Percentiles rank a stretch among this genome's conserved stretches.
Evolutionary conservation across 2,113 vertebrate genomes (phyloP).

Genomic region (Oenanthe oenanthe): DNA sequence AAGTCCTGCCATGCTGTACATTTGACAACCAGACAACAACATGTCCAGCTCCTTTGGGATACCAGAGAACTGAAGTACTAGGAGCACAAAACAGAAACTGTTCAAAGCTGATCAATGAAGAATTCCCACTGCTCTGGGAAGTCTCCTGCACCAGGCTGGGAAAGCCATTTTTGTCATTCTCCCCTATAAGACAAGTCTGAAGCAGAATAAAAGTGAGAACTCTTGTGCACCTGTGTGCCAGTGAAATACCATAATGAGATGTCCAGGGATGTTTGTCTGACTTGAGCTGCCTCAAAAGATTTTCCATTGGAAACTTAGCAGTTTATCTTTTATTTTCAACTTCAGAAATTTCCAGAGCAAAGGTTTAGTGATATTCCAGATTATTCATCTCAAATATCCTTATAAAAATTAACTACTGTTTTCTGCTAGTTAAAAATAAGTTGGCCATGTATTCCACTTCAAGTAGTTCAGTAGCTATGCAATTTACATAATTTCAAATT

Average conservation of each 20-base stretch:
- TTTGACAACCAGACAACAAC: not conserved
- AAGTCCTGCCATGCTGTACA: not conserved
- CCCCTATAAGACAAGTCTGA: not conserved
- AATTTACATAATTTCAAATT: conserved; percentile 59
- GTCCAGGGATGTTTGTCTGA: not conserved
- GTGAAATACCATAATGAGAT: fast-evolving
- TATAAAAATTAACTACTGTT: not conserved
- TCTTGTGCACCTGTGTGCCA: fast-evolving
- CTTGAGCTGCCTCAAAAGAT: not conserved
- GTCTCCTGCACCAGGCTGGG: not conserved
- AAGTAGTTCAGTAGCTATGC: not conserved
- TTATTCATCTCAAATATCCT: not conserved
- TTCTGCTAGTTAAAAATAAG: conserved; percentile 32
- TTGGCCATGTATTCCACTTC: not conserved
- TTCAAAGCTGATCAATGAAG: not conserved
- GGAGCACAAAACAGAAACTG: not conserved
- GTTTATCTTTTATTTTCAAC: not conserved
- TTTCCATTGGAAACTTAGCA: not conserved
- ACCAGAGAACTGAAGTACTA: not conserved
- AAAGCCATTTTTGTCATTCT: not conserved
- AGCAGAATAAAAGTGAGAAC: not conserved
- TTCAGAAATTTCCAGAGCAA: not conserved
- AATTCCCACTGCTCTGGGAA: not conserved
- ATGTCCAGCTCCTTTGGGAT: not conserved
- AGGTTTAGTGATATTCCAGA: not conserved